Evolutionary conservation across 2,113 vertebrate genomes (phyloP).

Genomic region (Eubucco bourcierii): DNA sequence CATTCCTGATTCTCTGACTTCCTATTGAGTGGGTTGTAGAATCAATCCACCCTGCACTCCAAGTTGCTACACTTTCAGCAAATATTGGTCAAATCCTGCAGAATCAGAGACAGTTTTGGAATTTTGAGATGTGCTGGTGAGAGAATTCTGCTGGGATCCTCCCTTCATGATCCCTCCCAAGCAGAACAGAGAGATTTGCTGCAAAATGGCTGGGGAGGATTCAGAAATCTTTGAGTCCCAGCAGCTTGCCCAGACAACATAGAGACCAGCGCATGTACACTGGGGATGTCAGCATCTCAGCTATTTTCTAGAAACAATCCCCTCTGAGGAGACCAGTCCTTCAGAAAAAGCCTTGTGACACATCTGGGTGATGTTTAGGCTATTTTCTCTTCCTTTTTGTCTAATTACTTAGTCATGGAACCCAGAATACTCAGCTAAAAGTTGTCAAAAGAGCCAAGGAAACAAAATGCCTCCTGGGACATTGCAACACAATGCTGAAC

Average conservation of each 20-base stretch:
- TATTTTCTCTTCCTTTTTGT: slow-evolving; percentile 45
- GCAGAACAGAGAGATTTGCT: slow-evolving; percentile 46
- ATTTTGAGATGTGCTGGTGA: not conserved
- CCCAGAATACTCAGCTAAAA: not conserved
- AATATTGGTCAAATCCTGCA: slow-evolving; percentile 16
- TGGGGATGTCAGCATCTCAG: not conserved
- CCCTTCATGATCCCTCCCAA: slow-evolving; percentile 56
- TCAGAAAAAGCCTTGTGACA: slow-evolving; percentile 49
- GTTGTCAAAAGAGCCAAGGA: slow-evolving; percentile 39
- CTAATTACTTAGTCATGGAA: slow-evolving; percentile 43
- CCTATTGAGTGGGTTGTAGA: not conserved
- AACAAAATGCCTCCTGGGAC: slow-evolving; percentile 49
- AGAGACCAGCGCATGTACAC: not conserved
- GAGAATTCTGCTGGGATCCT: slow-evolving; percentile 34
- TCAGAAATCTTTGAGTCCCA: slow-evolving; percentile 23
- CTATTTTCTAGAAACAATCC: slow-evolving; percentile 64
- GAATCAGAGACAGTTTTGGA: slow-evolving; percentile 25
- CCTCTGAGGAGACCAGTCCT: slow-evolving; percentile 17
- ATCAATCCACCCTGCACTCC: not conserved
- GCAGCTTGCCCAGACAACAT: not conserved
- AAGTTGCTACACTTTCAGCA: slow-evolving; percentile 1
- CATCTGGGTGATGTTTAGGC: slow-evolving; percentile 34
- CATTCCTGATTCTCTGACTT: not conserved
- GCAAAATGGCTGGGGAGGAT: slow-evolving; percentile 34
- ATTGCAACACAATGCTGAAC: slow-evolving; percentile 31